Base-by-base conservation (phyloP, 2,113 vertebrate species). In the Nerophis ophidion region DNA sequence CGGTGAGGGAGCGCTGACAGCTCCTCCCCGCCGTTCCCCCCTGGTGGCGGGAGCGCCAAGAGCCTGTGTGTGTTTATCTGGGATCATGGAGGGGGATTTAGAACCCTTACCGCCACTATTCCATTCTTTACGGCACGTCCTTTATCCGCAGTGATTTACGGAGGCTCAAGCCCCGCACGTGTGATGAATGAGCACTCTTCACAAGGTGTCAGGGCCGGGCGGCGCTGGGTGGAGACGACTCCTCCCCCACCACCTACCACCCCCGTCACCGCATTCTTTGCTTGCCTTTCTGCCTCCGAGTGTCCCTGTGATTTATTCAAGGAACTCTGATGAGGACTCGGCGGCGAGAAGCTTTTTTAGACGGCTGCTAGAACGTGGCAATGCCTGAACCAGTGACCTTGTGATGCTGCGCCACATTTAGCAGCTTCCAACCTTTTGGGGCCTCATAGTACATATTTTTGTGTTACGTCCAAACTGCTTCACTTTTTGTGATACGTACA, bases 121-220 rank as follows among this genome's bases (percentile, higher is more conserved):
- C 72, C 81, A 81, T 85, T 79, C 80, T 89, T 36, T 85, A 84
- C 47, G 70, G 73, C 77, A 69, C 77, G 76, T 84, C 81, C 83
- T 88, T 89, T 85, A 85, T 87, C 85, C 83, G 57, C 77, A 59
- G 74, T 89, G 88, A 88, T 90, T 89, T 89, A 88, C 78, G 65
- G 77, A 61, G 84, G 79, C 83, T 84, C 76, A 71, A 66, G 81
- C 83, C 68, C 78, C 38, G 61, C 61, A 63, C 52, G 76, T 40
- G 82, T 90, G 88, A 90, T 89, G 88, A 88, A 90, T 87, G 88
- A 86, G 77, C 71, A 63, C 80, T 84, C 84, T 74, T 83, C 76
- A 75, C 73, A 72, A 83, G 79, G 84, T 87, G 87, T 86, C 88
- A 89, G 87, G 84, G 80, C 79, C 83, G 68, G 78, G 80, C 61